Percentiles rank a stretch among this genome's conserved stretches.
phyloP scores from a whole-genome alignment of 2,888 invertebrate species.

The Drosophila tanythrix region DNA sequence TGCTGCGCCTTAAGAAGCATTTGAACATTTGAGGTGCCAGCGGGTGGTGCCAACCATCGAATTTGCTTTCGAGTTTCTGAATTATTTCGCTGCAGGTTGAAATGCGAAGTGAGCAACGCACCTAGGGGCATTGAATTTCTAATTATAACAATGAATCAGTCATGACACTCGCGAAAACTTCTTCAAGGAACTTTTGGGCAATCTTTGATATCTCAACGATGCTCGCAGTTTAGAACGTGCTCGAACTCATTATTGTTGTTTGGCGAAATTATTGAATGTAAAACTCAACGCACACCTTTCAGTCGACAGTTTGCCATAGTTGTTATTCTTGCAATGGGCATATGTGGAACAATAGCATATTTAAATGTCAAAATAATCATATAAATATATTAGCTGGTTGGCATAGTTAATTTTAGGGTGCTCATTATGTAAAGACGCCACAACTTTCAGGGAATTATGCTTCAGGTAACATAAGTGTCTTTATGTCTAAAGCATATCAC shows the following conservation, averaged over 20 bases:
- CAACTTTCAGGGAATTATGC: not conserved
- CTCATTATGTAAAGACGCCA: not conserved
- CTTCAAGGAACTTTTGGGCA: not conserved
- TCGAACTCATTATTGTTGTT: not conserved
- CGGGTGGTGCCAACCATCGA: slow-evolving; percentile 26
- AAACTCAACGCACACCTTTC: not conserved
- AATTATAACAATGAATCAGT: slow-evolving; percentile 45
- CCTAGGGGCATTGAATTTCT: slow-evolving; percentile 38
- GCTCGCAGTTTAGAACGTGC: slow-evolving; percentile 20
- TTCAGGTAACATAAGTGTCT: not conserved
- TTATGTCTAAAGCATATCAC: slow-evolving; percentile 4
- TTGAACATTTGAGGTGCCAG: slow-evolving; percentile 9
- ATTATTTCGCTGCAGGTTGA: slow-evolving; percentile 27
- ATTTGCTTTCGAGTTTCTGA: slow-evolving; percentile 35
- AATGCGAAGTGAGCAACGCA: slow-evolving; percentile 42
- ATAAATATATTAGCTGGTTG: not conserved
- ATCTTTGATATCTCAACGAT: slow-evolving; percentile 6
- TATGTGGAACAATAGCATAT: not conserved
- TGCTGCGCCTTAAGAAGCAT: slow-evolving; percentile 55
- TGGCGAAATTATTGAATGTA: not conserved
- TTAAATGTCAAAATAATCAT: not conserved
- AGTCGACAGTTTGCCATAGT: not conserved
- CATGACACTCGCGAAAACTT: slow-evolving; percentile 33
- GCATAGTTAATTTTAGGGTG: not conserved
- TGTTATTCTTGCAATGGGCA: not conserved